These are phyloP conservation scores for Marmota flaviventris DNA, from an alignment of 2,113 vertebrate genomes.

Conservation along the genomic window DNA sequence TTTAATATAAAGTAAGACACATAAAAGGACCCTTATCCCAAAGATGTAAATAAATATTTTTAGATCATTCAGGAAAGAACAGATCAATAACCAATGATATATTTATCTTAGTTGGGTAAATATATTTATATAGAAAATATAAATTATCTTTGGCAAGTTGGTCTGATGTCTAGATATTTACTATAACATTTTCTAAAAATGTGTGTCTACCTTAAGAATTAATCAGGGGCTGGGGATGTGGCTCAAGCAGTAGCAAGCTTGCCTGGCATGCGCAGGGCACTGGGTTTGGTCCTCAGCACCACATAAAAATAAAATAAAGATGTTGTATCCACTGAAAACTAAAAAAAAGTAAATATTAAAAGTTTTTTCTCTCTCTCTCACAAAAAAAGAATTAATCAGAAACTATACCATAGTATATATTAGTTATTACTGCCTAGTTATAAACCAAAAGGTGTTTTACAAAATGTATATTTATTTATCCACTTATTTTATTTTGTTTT, in stretches of 20 bases:
- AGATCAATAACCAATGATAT: neutral
- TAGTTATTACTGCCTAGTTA: neutral
- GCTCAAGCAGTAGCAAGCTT: no score
- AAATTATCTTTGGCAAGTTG: constrained; percentile 2
- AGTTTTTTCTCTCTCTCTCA: no score
- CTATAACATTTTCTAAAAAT: neutral
- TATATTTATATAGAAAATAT: neutral
- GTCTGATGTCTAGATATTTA: neutral
- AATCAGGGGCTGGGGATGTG: no score
- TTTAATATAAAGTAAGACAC: neutral
- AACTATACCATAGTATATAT: neutral
- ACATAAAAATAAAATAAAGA: no score
- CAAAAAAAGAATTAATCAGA: neutral
- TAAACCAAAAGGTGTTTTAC: neutral
- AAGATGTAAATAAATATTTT: neutral
- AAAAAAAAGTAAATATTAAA: no score
- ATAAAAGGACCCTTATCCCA: neutral
- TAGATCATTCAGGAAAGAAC: neutral
- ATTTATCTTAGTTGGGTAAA: neutral
- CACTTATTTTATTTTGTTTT: neutral
- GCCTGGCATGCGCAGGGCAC: no score
- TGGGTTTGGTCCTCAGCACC: no score
- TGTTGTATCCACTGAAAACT: no score
- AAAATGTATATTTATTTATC: neutral
- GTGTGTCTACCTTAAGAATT: neutral